Conservation (phyloP, 2,888 invertebrate genomes). For the Acanthacorydalis orientalis region DNA sequence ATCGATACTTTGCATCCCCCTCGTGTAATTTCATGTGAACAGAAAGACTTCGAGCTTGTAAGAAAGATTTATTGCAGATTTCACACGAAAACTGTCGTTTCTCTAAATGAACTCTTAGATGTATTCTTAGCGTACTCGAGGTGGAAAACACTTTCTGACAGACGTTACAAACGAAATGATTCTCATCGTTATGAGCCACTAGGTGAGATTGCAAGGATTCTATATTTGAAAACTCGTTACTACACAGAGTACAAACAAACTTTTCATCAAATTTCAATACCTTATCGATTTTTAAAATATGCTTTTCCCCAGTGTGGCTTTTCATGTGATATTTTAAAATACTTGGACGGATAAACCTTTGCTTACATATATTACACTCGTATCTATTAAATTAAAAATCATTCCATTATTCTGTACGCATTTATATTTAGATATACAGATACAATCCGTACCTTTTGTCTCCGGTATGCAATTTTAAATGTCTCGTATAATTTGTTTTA, state of each 20-base stretch:
- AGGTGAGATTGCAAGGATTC: not conserved
- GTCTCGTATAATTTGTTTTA: slow-evolving; percentile 14
- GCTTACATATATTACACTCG: slow-evolving; percentile 7
- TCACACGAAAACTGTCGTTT: slow-evolving; percentile 14
- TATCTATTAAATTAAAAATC: slow-evolving; percentile 10
- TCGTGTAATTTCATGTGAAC: slow-evolving; percentile 15
- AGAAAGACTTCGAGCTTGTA: slow-evolving; percentile 13
- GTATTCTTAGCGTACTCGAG: slow-evolving; percentile 14
- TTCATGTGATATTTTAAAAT: slow-evolving; percentile 1
- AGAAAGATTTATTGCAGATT: slow-evolving; percentile 14
- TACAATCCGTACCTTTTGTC: slow-evolving; percentile 9
- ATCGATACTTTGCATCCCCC: slow-evolving; percentile 5
- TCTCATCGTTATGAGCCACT: not conserved
- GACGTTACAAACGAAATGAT: slow-evolving; percentile 10
- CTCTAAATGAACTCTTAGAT: slow-evolving; percentile 13
- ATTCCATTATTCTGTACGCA: no score
- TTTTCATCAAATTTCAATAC: no score
- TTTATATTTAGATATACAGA: no score
- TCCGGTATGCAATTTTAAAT: slow-evolving; percentile 10
- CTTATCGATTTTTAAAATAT: no score
- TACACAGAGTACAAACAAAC: no score
- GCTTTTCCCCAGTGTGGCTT: not conserved
- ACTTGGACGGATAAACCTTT: not conserved
- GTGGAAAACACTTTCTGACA: slow-evolving; percentile 15
- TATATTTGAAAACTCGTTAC: not conserved